These are phyloP conservation scores for Trinectes maculatus DNA, from an alignment of 2,113 vertebrate species.

Conservation along the genomic window DNA sequence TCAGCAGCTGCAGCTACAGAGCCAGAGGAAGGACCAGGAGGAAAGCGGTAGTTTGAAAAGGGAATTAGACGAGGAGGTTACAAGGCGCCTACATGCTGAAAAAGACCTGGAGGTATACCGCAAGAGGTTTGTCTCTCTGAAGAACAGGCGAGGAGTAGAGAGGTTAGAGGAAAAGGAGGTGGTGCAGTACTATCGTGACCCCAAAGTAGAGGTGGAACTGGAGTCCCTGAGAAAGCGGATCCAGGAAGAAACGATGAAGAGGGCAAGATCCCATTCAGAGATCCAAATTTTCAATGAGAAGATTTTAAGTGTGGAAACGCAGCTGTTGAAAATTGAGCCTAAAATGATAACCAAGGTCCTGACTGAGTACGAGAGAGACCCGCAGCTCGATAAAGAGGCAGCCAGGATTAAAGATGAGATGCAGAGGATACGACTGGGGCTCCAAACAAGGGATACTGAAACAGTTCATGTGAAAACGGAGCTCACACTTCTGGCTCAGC, in stretches of 20 bases:
- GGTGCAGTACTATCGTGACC: slow-evolving; percentile 92
- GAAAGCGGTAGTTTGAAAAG: slow-evolving; percentile 81
- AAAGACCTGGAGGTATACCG: slow-evolving; percentile 85
- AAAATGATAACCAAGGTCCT: slow-evolving; percentile 91
- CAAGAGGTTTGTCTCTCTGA: slow-evolving; percentile 85
- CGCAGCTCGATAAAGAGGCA: slow-evolving; percentile 86
- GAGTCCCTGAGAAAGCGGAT: slow-evolving; percentile 76
- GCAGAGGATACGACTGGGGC: slow-evolving; percentile 77
- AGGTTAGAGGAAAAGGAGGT: slow-evolving; percentile 93
- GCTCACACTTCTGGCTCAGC: slow-evolving; percentile 83
- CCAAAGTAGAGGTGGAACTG: slow-evolving; percentile 85
- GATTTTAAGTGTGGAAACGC: slow-evolving; percentile 80
- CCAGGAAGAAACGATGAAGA: slow-evolving; percentile 81
- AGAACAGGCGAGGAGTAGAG: slow-evolving; percentile 89
- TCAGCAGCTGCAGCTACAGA: slow-evolving; percentile 80
- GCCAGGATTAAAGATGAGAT: slow-evolving; percentile 84
- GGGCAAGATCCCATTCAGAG: slow-evolving; percentile 76
- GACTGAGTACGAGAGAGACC: slow-evolving; percentile 91
- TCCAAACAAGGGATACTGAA: slow-evolving; percentile 66
- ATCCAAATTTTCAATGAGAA: slow-evolving; percentile 81
- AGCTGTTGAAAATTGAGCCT: slow-evolving; percentile 80
- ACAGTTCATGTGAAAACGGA: slow-evolving; percentile 83
- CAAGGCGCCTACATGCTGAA: slow-evolving; percentile 83
- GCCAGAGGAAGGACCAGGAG: slow-evolving; percentile 48
- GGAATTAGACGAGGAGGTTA: slow-evolving; percentile 85